Evolutionary conservation across 1,140 invertebrate species (phyloP), one percentile per base, ranked within the genome.

Genomic region (Papilio xuthus): DNA sequence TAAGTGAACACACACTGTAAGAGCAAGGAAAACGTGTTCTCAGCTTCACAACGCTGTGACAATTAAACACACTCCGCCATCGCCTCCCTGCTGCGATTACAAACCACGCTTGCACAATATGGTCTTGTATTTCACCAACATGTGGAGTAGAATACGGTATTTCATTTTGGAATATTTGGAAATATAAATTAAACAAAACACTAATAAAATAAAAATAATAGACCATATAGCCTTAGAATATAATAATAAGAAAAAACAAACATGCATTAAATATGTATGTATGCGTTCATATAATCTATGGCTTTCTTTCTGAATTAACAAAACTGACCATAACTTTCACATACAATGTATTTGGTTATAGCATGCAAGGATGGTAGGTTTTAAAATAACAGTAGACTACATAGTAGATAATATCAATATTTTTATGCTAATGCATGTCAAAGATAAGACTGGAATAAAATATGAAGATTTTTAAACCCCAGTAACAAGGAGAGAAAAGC

Each of bases 61-160:
- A 67, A 67, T 67, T 67, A 67, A 32, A 67, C 60, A 28, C 60
- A 67, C 26, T 67, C 26, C 26, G 60, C 13, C 23, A 67, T 26
- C 60, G 60, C 60, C 13, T 13, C 26, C 60, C 26, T 1, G 50
- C 60, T 13, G 60, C 26, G 60, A 67, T 67, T 67, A 67, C 26
- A 28, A 15, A 32, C 60, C 60, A 67, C 60, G 60, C 13, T 67
- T 67, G 60, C n/a, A 67, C 60, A 67, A 67, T 32, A 28, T 67
- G 28, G 56, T 60, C 10, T 12, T 60, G 56, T 60, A 26, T 0
- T 60, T 26, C 23, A 60, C 23, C 7, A 0, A 60, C 56, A 60
- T 4, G 13, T 28, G 20, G 12, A 3, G 9, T 26, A 60, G 23
- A 60, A 26, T 26, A 26, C 56, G 20, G 18, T 53, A 53, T 53